A percentile compares a stretch with the other conserved stretches of the same genome.
Conservation (phyloP, 2,113 vertebrate genomes). For the Mixornis gularis region DNA sequence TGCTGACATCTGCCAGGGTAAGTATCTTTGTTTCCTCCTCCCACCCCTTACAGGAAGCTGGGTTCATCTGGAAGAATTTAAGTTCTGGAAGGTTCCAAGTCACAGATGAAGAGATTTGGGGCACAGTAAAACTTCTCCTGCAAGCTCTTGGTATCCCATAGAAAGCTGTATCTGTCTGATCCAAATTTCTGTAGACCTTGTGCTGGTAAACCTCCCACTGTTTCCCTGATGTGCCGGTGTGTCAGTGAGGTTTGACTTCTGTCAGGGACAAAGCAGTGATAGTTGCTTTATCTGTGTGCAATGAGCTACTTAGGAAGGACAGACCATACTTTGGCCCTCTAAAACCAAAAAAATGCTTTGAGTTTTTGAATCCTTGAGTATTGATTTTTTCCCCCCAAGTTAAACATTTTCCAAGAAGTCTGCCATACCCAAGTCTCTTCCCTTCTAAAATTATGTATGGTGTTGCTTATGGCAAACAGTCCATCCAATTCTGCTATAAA, state of each 20-base stretch:
- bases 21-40: background rate
- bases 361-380: background rate
- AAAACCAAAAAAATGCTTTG: background rate
- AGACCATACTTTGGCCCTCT: background rate
- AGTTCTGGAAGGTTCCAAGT: background rate
- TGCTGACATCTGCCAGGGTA: conserved; percentile 26
- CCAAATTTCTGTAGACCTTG: background rate
- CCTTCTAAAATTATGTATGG: background rate
- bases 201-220: background rate
- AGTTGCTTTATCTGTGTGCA: background rate
- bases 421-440: background rate
- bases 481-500: background rate
- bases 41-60: background rate
- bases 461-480: background rate
- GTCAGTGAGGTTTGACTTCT: background rate
- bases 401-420: background rate
- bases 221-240: background rate
- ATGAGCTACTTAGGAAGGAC: background rate
- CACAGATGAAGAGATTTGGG: background rate
- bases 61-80: background rate
- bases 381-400: background rate
- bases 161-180: background rate
- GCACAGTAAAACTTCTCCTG: background rate
- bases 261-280: accelerated
- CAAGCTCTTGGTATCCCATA: background rate